A percentile compares a stretch with the other conserved stretches of the same genome.
Evolutionary conservation across 2,888 invertebrate species (phyloP).

Genomic region (Chrysomela aeneicollis): DNA sequence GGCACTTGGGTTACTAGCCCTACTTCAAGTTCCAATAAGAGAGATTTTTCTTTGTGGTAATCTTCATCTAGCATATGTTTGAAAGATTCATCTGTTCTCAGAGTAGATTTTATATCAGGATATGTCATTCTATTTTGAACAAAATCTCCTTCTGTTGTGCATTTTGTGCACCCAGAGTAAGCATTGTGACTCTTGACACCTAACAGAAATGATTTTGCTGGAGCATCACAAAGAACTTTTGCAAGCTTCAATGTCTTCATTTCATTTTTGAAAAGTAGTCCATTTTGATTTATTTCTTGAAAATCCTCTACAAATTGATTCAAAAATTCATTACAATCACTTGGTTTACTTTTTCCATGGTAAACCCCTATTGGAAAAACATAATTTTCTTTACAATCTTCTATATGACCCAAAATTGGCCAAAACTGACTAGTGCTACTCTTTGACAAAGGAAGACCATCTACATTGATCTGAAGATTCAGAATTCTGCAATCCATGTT

Average conservation of each 20-base stretch:
- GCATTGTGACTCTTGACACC: conserved; percentile 2
- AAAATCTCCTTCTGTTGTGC: conserved; percentile 8
- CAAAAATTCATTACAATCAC: not conserved
- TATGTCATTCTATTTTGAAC: conserved; percentile 8
- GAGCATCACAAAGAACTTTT: conserved; percentile 7
- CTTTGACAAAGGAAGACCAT: conserved; percentile 6
- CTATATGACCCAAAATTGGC: conserved; percentile 1
- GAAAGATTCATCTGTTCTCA: conserved; percentile 1
- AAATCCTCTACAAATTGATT: not conserved
- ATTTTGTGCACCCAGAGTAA: conserved; percentile 10
- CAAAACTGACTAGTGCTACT: conserved; percentile 6
- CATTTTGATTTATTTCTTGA: not conserved
- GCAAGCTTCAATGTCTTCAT: not conserved
- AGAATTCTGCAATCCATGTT: no score
- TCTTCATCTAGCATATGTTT: not conserved
- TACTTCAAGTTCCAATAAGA: no score
- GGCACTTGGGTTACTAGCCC: no score
- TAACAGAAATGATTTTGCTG: conserved; percentile 7
- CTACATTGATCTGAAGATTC: not conserved
- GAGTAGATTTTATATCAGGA: not conserved
- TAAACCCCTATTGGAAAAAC: not conserved
- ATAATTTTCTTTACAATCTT: not conserved
- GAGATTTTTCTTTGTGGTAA: no score
- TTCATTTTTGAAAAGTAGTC: not conserved
- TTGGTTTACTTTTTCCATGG: conserved; percentile 6